Evolutionary conservation across 2,888 invertebrate species (phyloP), one percentile per base, ranked within the genome.

Genomic region (Lepetodrilus schrolli): DNA sequence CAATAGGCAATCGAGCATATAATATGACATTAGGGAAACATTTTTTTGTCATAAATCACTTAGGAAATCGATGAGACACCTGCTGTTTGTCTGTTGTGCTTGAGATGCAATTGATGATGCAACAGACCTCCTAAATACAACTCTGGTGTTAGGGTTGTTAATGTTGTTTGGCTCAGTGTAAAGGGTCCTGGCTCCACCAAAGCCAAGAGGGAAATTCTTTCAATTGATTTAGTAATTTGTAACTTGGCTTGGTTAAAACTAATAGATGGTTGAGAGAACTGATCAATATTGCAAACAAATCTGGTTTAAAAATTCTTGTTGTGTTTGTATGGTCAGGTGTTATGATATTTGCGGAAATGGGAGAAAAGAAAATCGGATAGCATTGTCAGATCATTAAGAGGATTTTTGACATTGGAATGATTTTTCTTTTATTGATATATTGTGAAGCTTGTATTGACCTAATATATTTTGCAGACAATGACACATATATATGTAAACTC

Each of bases 221-320:
- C 58, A 58, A 58, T 58, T 58, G 58, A 58, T 58, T 58, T 30
- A 58, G 34, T 58, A 58, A 30, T 58, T 30, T 58, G 58, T 30
- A 30, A 26, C 34, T 26, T 58, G 30, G 30, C 58, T 34, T 34
- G 34, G 26, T 58, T 30, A 58, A 21, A 58, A 58, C 34, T 23
- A 58, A 58, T 34, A 58, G 26, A 21, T 30, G 26, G 13, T 58
- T 58, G 34, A 26, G 17, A 17, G 17, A n/a, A 17, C 17, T 7
- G 34, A 58, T 58, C 58, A n/a, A 58, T 58, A 58, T 2, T 30
- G 30, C 58, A n/a, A 58, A 58, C 58, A 58, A 43, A 58, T 26
- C 58, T n/a, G 5, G 34, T 58, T 58, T 43, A 17, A 17, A 43
- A 43, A 43, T 43, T 43, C 43, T 43, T 43, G 43, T 43, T 43